Evolutionary conservation across 2,113 vertebrate species (phyloP).

Genomic region (Channa maculata): DNA sequence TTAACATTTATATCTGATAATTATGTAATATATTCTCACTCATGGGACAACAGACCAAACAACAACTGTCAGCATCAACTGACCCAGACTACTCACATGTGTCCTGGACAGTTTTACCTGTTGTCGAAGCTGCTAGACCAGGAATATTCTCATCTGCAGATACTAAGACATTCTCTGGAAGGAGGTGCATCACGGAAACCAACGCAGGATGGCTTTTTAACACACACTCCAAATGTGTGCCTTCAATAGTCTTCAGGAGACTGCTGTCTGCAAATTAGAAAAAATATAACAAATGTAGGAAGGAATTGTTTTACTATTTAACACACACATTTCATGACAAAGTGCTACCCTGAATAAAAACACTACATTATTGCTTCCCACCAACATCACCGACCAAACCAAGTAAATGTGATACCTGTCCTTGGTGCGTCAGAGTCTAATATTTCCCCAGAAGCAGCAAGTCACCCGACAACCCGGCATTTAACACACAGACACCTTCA

Average conservation of each 20-base stretch:
- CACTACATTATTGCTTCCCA: constrained; percentile 11
- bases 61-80: too few species aligned
- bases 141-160: constrained; percentile 87
- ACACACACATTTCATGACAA: constrained; percentile 9
- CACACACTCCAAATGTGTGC: constrained; percentile 83
- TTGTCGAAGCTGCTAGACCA: constrained; percentile 76
- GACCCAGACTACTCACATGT: neutral
- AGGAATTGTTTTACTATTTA: constrained; percentile 11
- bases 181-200: constrained; percentile 81
- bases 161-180: constrained; percentile 90
- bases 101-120: constrained; percentile 62
- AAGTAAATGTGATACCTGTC: constrained; percentile 45
- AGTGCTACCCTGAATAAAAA: constrained; percentile 25
- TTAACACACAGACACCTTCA: constrained; percentile 43
- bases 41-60: too few species aligned
- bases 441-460: constrained; percentile 50
- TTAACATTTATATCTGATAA: neutral
- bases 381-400: constrained; percentile 3
- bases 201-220: constrained; percentile 84
- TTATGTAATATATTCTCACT: neutral
- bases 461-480: constrained; percentile 47
- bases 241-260: constrained; percentile 84
- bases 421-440: constrained; percentile 30
- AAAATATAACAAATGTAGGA: constrained; percentile 27
- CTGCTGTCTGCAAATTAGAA: constrained; percentile 82